phyloP scores from a whole-genome alignment of 2,113 vertebrate species.

The Eublepharis macularius region DNA sequence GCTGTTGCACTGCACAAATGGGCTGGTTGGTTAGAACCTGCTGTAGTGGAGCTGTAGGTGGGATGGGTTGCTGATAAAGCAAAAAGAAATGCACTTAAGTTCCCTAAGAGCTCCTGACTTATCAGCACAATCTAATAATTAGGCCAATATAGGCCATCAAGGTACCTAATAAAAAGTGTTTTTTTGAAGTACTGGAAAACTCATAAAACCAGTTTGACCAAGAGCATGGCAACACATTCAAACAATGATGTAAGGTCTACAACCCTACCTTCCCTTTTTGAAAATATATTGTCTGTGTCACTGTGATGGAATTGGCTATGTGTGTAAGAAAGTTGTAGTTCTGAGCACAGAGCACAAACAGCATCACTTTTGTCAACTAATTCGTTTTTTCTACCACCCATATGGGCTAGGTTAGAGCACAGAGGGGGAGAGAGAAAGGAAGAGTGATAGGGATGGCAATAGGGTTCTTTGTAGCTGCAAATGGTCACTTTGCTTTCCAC shows the following conservation, averaged over 20 bases:
- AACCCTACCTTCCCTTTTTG: neutral
- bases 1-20: constrained; percentile 67
- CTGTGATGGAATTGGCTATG: no score
- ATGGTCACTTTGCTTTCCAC: no score
- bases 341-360: neutral
- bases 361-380: neutral
- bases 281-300: neutral
- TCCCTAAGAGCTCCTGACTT: neutral
- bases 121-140: neutral
- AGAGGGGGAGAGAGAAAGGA: neutral
- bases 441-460: no score
- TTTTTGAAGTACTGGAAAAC: neutral
- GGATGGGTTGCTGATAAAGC: constrained; percentile 58
- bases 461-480: no score
- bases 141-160: neutral
- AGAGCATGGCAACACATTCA: neutral
- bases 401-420: neutral
- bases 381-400: neutral
- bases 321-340: neutral
- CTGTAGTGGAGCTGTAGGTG: constrained; percentile 72
- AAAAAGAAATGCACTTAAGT: neutral
- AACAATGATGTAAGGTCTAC: neutral
- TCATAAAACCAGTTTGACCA: neutral
- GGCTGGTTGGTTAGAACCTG: constrained; percentile 78
- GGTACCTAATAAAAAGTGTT: neutral